These are phyloP conservation scores for Drosophila setosimentum DNA, from an alignment of 2,888 invertebrate genomes.

Conservation along the genomic window DNA sequence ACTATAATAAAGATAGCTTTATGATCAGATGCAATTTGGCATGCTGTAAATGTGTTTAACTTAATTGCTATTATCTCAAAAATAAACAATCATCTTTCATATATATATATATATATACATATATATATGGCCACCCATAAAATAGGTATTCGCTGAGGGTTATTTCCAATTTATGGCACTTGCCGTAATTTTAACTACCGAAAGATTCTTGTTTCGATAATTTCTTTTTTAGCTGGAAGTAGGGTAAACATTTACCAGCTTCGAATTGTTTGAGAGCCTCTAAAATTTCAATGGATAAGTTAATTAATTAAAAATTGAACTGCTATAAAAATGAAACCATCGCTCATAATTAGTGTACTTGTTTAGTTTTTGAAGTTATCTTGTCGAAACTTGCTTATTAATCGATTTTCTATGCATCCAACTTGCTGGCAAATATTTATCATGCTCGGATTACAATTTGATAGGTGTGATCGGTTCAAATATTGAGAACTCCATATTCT, in stretches of 20 bases:
- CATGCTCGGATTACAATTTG: background rate
- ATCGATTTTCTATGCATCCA: background rate
- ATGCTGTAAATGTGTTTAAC: conserved; percentile 12
- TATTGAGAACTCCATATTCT: background rate
- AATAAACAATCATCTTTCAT: conserved; percentile 10
- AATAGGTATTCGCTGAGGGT: background rate
- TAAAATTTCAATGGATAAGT: background rate
- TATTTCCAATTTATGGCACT: background rate
- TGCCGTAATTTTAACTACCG: background rate
- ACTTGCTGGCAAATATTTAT: background rate
- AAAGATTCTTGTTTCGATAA: background rate
- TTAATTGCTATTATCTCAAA: conserved; percentile 1
- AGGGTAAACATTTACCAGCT: no score
- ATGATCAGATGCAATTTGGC: conserved; percentile 16
- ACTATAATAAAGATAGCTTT: conserved; percentile 8
- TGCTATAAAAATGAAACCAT: no score
- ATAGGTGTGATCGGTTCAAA: background rate
- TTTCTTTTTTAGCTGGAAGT: no score
- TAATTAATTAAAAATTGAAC: background rate
- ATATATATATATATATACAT: background rate
- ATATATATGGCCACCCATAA: background rate
- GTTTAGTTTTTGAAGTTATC: background rate
- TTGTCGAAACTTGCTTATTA: background rate
- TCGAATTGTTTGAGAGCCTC: background rate
- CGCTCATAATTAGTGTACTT: background rate